A percentile compares a stretch with the other conserved stretches of the same genome.
phyloP scores from a whole-genome alignment of 2,888 invertebrate genomes.

The Lithophane ornitopus region DNA sequence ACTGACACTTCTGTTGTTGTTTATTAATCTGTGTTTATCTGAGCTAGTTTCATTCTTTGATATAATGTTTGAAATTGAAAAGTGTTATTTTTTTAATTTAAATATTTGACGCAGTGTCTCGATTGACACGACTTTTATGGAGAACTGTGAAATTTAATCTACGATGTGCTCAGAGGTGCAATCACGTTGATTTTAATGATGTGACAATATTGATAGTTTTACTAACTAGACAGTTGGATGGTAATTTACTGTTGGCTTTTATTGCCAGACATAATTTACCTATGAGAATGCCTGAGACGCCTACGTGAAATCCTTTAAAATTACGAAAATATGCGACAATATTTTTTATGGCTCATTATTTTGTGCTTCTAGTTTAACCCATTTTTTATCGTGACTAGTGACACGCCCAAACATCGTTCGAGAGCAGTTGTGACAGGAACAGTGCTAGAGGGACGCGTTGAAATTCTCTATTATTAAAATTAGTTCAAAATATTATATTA shows the following conservation, averaged over 20 bases:
- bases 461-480: conserved; percentile 49
- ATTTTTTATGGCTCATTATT: conserved; percentile 56
- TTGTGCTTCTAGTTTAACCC: conserved; percentile 28
- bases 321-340: conserved; percentile 54
- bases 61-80: conserved; percentile 73
- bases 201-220: conserved; percentile 60
- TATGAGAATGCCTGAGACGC: conserved; percentile 47
- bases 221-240: conserved; percentile 58
- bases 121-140: conserved; percentile 59
- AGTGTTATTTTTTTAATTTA: conserved; percentile 70
- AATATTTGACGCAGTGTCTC: conserved; percentile 61
- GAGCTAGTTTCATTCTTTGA: conserved; percentile 77
- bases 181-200: conserved; percentile 57
- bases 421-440: conserved; percentile 36
- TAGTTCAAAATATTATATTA: conserved; percentile 33
- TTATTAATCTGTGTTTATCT: conserved; percentile 87
- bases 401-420: conserved; percentile 58
- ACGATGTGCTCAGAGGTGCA: conserved; percentile 21
- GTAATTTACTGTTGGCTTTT: conserved; percentile 65
- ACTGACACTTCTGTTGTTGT: conserved; percentile 88
- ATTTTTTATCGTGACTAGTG: conserved; percentile 61
- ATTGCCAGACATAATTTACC: conserved; percentile 62
- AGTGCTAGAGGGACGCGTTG: conserved; percentile 18
- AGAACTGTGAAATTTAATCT: conserved; percentile 54
- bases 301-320: conserved; percentile 62